These are phyloP conservation scores for Lethocerus indicus DNA, from an alignment of 1,140 invertebrate genomes.

Conservation along the genomic window DNA sequence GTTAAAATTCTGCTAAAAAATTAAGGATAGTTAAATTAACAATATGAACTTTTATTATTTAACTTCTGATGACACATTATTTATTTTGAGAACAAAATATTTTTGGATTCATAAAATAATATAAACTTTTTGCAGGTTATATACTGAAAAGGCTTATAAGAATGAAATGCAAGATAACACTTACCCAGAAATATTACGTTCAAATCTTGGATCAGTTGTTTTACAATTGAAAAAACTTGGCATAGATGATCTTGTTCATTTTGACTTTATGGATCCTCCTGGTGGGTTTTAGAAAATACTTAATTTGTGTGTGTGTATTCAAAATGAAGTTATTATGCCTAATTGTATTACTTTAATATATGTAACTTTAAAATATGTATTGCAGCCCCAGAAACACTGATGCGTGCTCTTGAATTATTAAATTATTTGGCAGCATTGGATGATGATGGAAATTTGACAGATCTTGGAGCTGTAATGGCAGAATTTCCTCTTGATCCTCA, in stretches of 20 bases:
- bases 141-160: constrained; percentile 97
- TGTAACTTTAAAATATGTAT: constrained; percentile 9
- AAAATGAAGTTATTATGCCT: background rate
- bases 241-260: constrained; percentile 98
- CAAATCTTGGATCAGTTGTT: constrained; percentile 93
- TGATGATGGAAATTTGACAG: constrained; percentile 91
- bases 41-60: background rate
- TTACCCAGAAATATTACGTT: constrained; percentile 95
- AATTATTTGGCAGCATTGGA: constrained; percentile 95
- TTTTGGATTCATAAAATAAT: background rate
- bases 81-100: too few relatives aligned
- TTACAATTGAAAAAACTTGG: constrained; percentile 97
- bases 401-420: constrained; percentile 92
- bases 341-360: background rate
- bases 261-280: constrained; percentile 99
- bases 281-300: constrained; percentile 22
- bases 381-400: constrained; percentile 95
- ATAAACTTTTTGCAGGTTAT: constrained; percentile 41
- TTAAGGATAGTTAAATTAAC: background rate
- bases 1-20: background rate
- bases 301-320: background rate
- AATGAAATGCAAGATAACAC: constrained; percentile 99
- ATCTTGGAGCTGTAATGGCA: constrained; percentile 96
- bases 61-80: background rate
- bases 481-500: constrained; percentile 99